Evolutionary conservation across 2,797 vertebrate species (phyloP).

Genomic region (Gymnothorax reevesii): DNA sequence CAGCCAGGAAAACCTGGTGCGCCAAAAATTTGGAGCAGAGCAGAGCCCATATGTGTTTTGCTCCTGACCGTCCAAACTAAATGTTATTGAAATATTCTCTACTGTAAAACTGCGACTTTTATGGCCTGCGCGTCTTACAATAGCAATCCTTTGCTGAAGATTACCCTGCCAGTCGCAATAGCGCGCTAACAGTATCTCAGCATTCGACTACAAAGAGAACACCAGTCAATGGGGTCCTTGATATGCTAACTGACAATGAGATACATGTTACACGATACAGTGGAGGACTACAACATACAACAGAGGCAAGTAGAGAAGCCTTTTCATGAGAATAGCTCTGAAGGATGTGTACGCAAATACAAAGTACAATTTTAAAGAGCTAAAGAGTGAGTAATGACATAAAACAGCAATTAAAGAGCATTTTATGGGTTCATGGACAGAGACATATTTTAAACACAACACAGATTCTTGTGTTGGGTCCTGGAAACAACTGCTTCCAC

Average conservation of each 20-base stretch:
- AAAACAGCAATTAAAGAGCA: neutral
- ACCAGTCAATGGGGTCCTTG: conserved; percentile 33
- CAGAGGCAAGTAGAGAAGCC: neutral
- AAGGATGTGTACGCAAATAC: neutral
- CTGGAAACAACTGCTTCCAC: neutral
- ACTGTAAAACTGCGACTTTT: conserved; percentile 88
- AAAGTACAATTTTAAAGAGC: neutral
- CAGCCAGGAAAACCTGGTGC: conserved; percentile 68
- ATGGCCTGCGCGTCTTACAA: conserved; percentile 82
- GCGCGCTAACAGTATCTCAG: conserved; percentile 26
- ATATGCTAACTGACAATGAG: conserved; percentile 59
- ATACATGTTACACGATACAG: conserved; percentile 48
- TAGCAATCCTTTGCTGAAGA: conserved; percentile 69
- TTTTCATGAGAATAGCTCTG: neutral
- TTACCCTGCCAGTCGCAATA: conserved; percentile 32
- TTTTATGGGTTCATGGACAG: neutral
- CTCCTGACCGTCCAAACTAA: conserved; percentile 71
- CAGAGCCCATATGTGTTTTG: conserved; percentile 64
- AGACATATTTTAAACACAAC: neutral
- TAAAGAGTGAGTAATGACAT: neutral
- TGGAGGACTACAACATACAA: neutral
- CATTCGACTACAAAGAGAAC: conserved; percentile 30
- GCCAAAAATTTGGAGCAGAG: conserved; percentile 73
- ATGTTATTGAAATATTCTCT: conserved; percentile 81
- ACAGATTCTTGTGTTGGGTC: neutral